Evolutionary conservation across 2,113 vertebrate genomes (phyloP), one percentile per base, ranked within the genome.

Genomic region (Genyomyrus donnyi): DNA sequence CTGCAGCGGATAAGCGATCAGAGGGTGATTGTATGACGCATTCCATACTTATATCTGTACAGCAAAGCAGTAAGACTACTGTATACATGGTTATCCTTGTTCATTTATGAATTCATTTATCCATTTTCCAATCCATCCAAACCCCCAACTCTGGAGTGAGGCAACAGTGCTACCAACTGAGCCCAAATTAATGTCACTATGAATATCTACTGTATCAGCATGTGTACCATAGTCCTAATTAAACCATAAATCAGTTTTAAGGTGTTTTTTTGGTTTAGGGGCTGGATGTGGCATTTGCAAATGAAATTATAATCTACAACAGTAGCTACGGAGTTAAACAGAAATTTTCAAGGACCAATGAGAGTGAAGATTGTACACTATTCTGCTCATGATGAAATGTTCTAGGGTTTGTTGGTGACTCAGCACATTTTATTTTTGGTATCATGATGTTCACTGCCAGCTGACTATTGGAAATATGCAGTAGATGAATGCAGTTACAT

Each of bases 381-480:
- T 86, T 27, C 84, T 27, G 8, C 21, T 48, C 85, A 52, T 53
- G 15, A 52, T 17, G 45, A 53, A 31, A 87, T 52, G 49, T 6
- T 87, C 24, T 31, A 48, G 83, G 83, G 9, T n/a, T 24, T 52
- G 15, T 49, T 56, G 85, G 27, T 87, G 15, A 87, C 85, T 87
- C 85, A 53, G 85, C 85, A 87, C 50, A 13, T 87, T 86, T 52
- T 87, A 56, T 87, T 87, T 87, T 87, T 35, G 15, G 27, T 35
- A 39, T 87, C 85, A 27, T 19, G 31, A 24, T 87, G 49, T 56
- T 39, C 48, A 39, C 85, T 52, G 48, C 49, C n/a, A 52, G 85
- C 49, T 87, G 49, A 87, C 85, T 87, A 87, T 35, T 53, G 48
- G 27, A 27, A 27, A 53, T 53, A 53, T 35, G 85, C 85, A 53